Conservation (phyloP, 2,888 invertebrate species). For the Lordiphosa andalusiaca region DNA sequence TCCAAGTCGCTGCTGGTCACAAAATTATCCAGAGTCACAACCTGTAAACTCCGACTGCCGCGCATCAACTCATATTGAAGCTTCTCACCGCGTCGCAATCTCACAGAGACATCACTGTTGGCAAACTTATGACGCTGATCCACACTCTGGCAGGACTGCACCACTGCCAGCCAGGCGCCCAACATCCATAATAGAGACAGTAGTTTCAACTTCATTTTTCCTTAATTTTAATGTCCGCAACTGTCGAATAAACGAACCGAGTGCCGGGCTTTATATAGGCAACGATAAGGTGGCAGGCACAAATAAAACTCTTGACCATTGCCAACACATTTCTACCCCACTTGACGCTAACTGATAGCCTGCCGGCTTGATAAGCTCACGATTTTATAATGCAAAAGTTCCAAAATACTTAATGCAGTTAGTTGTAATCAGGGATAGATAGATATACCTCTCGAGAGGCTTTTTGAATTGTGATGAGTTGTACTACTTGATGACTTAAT, state of each 20-base stretch:
- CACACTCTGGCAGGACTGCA: constrained; percentile 53
- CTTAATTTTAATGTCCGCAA: constrained; percentile 16
- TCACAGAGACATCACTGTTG: constrained; percentile 68
- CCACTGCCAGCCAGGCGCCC: constrained; percentile 27
- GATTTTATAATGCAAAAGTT: constrained; percentile 3
- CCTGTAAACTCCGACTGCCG: constrained; percentile 65
- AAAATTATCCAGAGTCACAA: constrained; percentile 73
- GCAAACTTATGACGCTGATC: constrained; percentile 71
- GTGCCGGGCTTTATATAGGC: constrained; percentile 5
- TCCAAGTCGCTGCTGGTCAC: constrained; percentile 56
- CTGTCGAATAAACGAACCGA: constrained; percentile 3
- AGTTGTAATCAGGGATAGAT: too few relatives aligned
- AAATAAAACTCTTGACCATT: constrained; percentile 42
- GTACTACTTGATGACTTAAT: too few relatives aligned
- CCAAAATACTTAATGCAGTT: too few relatives aligned
- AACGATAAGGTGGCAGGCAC: constrained; percentile 3
- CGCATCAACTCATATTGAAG: constrained; percentile 75
- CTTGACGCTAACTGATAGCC: constrained; percentile 28
- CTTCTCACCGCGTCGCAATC: constrained; percentile 63
- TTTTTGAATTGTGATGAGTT: too few relatives aligned
- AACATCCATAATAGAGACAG: constrained; percentile 22
- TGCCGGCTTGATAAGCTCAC: constrained; percentile 29
- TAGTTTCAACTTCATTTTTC: constrained; percentile 17
- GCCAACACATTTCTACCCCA: constrained; percentile 21
- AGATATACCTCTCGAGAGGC: too few relatives aligned